Base-by-base conservation (phyloP, 2,797 vertebrate genomes). In the Dicrostonyx torquatus region DNA sequence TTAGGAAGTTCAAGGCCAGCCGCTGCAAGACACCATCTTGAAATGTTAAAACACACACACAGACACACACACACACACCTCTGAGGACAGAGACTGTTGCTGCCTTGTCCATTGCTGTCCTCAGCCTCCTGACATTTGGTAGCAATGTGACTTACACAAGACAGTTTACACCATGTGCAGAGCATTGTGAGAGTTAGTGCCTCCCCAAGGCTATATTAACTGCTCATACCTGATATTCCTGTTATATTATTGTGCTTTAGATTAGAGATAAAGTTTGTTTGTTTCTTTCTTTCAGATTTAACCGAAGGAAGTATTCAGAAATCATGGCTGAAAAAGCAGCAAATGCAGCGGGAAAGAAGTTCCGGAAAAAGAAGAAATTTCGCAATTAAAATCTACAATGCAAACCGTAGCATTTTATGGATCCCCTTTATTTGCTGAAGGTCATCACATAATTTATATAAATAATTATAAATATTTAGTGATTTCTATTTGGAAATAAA, bases 271-370 rank as follows among this genome's bases (percentile, higher is more conserved):
- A 91, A 91, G 11, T 94, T 87, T 96, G 89, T 80, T 97, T 96
- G 98, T 97, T 98, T 97, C 97, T 95, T 94, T n/a, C n/a, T n/a
- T 98, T 98, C 96, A 99, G 99, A 75, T 98, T 98, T 80, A 99
- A 99, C 98, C 99, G 99, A 98, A 99, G 98, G 98, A 99, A 99
- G 95, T 99, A 98, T 97, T 98, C 98, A 93, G 98, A 99, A 93
- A 99, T 99, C 97, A 98, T 99, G 98, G 94, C 98, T 83, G 99
- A 99, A 98, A 99, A 98, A 97, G 98, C 99, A 95, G 99, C 99
- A 77, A 98, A 98, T 78, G 98, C 98, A 95, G 98, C 99, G 88
- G 99, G 99, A 97, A 99, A 98, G 98, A 99, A 97, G 97, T 98
- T 99, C 96, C 98, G 98, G 94, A 99, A 99, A 97, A 99, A 99